Evolutionary conservation across 30 jellyfish, hydroid and myxozoan species (phyloP), one percentile per base, ranked within the genome.

Genomic region (Nemopilema nomurai): DNA sequence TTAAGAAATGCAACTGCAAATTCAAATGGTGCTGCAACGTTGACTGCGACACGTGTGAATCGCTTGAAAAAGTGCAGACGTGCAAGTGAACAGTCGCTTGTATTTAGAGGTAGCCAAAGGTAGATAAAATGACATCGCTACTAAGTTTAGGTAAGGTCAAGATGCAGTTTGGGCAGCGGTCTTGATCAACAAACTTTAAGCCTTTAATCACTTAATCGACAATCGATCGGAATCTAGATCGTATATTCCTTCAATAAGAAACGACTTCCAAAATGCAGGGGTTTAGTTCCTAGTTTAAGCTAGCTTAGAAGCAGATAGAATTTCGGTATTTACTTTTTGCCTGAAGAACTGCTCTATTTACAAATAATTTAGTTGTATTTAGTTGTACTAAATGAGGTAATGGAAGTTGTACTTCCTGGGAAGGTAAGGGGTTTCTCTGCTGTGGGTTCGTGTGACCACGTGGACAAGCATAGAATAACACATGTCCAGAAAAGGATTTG

Each of bases 21-120:
- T 92, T 92, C 81, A 33, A 70, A 76, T 92, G 98, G 98, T 92
- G 98, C 85, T 92, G 98, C 53, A 81, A 77, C 18, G 98, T 92
- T n/a, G 87, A 87, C 62, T 92, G 98, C 62, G 69, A 87, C 57
- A 81, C 27, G 21, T 92, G 98, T 87, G 90, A 84, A 28, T 76
- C 90, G 16, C 74, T 80, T 22, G 91, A 75, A 25, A 79, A 91
- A 49, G 89, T 68, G 51, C 90, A 84, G 64, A 90, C 97, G 4
- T 90, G 97, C 77, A 90, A 90, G 28, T 90, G 62, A 90, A 33
- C 27, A 33, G 7, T 63, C 8, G n/a, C n/a, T n/a, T n/a, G n/a
- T n/a, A n/a, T n/a, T n/a, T n/a, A n/a, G n/a, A n/a, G n/a, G n/a
- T n/a, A n/a, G n/a, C n/a, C n/a, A n/a, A n/a, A n/a, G n/a, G n/a